Percentiles rank a stretch among this genome's conserved stretches.
Evolutionary conservation across 2,888 invertebrate genomes (phyloP).

Genomic region (Apodemia duryi): DNA sequence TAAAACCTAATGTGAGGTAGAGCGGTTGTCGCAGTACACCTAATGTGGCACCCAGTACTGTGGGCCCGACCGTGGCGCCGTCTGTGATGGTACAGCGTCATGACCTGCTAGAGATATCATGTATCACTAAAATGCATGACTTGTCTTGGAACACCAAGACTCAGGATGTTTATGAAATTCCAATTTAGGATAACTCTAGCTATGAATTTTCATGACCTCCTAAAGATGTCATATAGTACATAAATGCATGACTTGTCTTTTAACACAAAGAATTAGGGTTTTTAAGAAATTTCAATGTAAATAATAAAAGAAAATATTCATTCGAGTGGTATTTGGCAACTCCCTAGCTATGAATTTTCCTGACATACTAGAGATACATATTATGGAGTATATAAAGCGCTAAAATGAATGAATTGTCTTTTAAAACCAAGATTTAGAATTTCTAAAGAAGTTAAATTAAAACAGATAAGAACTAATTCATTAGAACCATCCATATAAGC

Average conservation of each 20-base stretch:
- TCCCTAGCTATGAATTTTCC: too few species aligned
- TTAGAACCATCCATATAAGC: too few species aligned
- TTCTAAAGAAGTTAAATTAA: too few species aligned
- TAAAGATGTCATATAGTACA: neutral
- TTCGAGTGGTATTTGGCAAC: too few species aligned
- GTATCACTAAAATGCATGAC: constrained; percentile 18
- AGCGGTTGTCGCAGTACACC: constrained; percentile 60
- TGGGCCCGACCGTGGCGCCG: constrained; percentile 31
- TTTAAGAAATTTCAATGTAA: too few species aligned
- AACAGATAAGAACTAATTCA: too few species aligned
- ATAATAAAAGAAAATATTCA: too few species aligned
- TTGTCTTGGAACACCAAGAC: neutral
- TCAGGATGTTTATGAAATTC: neutral
- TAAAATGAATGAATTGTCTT: too few species aligned
- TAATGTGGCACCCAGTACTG: constrained; percentile 41
- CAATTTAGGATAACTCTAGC: neutral
- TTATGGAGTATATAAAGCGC: too few species aligned
- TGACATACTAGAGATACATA: too few species aligned
- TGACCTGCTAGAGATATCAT: constrained; percentile 22
- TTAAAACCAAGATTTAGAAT: too few species aligned
- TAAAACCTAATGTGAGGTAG: constrained; percentile 74
- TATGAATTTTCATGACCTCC: neutral
- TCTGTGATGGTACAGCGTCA: constrained; percentile 2
- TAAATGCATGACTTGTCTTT: neutral
- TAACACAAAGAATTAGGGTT: too few species aligned